These are phyloP conservation scores for Anser cygnoides DNA, from an alignment of 2,113 vertebrate genomes.

Conservation along the genomic window DNA sequence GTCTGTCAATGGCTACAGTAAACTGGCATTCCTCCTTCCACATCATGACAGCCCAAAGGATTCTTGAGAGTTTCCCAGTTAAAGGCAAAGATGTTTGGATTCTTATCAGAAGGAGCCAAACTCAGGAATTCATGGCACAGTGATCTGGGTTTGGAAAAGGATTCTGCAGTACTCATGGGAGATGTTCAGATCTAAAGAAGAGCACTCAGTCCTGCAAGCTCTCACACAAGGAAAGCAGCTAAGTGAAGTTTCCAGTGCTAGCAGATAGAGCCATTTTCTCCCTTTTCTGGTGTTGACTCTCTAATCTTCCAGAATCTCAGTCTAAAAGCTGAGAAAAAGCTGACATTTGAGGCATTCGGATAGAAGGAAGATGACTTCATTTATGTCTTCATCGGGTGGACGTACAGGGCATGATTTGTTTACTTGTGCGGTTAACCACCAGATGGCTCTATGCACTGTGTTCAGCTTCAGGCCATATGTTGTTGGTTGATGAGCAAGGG, in stretches of 20 bases:
- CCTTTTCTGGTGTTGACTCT: not conserved
- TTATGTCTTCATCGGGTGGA: not conserved
- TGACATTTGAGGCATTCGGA: not conserved
- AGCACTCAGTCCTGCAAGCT: not conserved
- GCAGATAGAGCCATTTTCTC: not conserved
- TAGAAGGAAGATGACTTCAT: not conserved
- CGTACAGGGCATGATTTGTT: not conserved
- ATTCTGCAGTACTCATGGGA: not conserved
- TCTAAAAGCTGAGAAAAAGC: not conserved
- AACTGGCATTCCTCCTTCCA: not conserved
- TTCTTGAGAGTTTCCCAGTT: not conserved
- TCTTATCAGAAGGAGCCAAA: not conserved
- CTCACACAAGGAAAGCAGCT: not conserved
- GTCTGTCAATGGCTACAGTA: not conserved
- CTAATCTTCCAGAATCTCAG: not conserved
- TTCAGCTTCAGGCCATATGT: not conserved
- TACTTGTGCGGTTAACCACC: not conserved
- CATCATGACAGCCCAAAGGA: not conserved
- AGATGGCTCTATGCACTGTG: not conserved
- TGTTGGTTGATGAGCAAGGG: not conserved
- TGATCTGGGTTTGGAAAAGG: not conserved
- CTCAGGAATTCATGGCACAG: not conserved
- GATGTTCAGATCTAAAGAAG: not conserved
- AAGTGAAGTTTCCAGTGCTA: not conserved
- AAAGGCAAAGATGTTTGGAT: not conserved